Evolutionary conservation across 2,113 vertebrate genomes (phyloP), one percentile per base, ranked within the genome.

Genomic region (Tor tambroides): DNA sequence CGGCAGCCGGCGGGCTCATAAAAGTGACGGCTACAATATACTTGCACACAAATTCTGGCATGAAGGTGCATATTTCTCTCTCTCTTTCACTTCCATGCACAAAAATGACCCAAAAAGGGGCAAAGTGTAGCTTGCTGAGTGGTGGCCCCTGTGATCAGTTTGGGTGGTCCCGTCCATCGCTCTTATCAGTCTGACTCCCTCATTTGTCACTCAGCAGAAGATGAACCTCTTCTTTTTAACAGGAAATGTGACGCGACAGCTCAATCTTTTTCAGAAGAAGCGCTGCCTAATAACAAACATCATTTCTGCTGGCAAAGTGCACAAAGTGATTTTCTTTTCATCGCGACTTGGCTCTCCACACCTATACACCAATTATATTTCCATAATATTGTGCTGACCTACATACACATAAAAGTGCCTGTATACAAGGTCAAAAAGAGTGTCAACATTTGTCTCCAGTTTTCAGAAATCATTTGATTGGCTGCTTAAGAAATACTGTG

Each of bases 1-100:
- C 92, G 88, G 95, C 94, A 92, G 95, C 87, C 94, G 95, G 95
- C 83, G 15, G 87, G 88, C 91, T 93, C 86, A 81, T 93, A 91
- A 92, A 94, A 91, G 87, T 84, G 65, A 81, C 88, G 85, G 87
- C 69, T 94, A 92, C 91, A 93, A 88, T 94, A 94, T 46, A 91
- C 91, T 93, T 91, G 89, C 91, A 74, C 80, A 76, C 86, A n/a
- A 81, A 88, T 59, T 69, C 80, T 89, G 65, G 46, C 72, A 82
- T 82, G 38, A 56, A 87, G 69, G 83, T 38, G 71, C 59, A 84
- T 86, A 84, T 84, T 71, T 78, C n/a, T 38, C 23, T 84, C 61
- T 63, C 72, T 84, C 56, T 85, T 63, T 76, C 49, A 85, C 67
- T 76, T 38, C 80, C 77, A 78, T 17, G 41, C 51, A 38, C 56